A percentile compares a stretch with the other conserved stretches of the same genome.
phyloP scores from a whole-genome alignment of 2,888 invertebrate species.

The Arge pagana region DNA sequence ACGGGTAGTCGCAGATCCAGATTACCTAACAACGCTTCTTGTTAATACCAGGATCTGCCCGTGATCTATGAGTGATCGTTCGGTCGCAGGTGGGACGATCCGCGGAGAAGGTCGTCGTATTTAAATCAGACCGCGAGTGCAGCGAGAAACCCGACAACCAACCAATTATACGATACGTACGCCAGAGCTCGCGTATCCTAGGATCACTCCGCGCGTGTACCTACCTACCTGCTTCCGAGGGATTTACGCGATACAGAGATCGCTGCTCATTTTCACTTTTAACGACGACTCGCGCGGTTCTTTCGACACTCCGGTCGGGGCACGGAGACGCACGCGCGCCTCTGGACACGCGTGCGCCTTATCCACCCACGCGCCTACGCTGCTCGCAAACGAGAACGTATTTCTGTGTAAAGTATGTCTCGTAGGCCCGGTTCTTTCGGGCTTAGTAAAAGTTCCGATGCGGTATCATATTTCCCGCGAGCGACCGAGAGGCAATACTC shows the following conservation, averaged over 20 bases:
- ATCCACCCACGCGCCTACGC: too few relatives aligned
- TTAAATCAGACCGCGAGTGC: slow-evolving; percentile 16
- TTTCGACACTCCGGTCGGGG: slow-evolving; percentile 14
- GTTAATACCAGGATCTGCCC: slow-evolving; percentile 21
- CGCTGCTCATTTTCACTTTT: slow-evolving; percentile 3
- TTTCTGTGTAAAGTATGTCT: too few relatives aligned
- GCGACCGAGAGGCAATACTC: neutral
- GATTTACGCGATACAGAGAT: slow-evolving; percentile 7
- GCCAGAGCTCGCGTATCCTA: neutral
- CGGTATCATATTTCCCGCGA: too few relatives aligned
- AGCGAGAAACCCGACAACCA: slow-evolving; percentile 17
- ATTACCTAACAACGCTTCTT: slow-evolving; percentile 19
- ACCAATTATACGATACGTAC: slow-evolving; percentile 15
- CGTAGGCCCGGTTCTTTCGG: slow-evolving; percentile 1
- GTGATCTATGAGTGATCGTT: slow-evolving; percentile 18
- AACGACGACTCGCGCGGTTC: slow-evolving; percentile 6
- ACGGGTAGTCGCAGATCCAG: slow-evolving; percentile 12
- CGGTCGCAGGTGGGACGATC: slow-evolving; percentile 22
- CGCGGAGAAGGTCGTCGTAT: slow-evolving; percentile 19
- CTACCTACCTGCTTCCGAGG: slow-evolving; percentile 1
- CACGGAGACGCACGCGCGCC: too few relatives aligned
- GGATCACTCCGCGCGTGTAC: neutral
- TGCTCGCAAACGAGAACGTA: too few relatives aligned
- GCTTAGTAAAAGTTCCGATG: neutral
- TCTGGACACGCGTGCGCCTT: too few relatives aligned